Percentiles rank a stretch among this genome's conserved stretches.
Conservation (phyloP, 2,888 invertebrate species). For the Entomobrya proxima region DNA sequence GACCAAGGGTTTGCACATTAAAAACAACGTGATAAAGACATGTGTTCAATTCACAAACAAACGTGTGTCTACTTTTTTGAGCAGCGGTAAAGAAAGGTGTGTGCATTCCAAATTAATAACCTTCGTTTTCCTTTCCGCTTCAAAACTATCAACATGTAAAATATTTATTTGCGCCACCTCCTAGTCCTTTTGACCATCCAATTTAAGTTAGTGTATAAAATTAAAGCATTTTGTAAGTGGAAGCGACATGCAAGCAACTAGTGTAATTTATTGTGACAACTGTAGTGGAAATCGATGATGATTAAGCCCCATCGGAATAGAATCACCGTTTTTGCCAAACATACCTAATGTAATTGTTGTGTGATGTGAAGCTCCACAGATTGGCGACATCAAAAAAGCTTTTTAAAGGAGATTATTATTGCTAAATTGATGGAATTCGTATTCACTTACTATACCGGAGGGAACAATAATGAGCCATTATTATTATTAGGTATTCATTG, state of each 20-base stretch:
- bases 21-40: no score
- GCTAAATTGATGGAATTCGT: not conserved
- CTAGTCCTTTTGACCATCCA: not conserved
- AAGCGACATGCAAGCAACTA: not conserved
- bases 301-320: not conserved
- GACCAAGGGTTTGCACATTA: no score
- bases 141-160: not conserved
- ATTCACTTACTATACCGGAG: not conserved
- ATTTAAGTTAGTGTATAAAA: no score
- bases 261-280: constrained; percentile 12
- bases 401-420: constrained; percentile 7
- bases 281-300: not conserved
- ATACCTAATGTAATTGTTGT: not conserved
- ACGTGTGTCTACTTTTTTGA: no score
- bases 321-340: not conserved
- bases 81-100: not conserved
- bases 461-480: no score
- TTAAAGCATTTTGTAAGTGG: no score
- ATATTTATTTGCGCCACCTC: not conserved
- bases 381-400: not conserved
- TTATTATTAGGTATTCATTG: not conserved
- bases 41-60: no score
- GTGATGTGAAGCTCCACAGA: not conserved
- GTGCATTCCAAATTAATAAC: not conserved
- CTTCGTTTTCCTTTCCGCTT: not conserved